phyloP scores from a whole-genome alignment of 2,888 invertebrate genomes.

The Epistrophe eligans region DNA sequence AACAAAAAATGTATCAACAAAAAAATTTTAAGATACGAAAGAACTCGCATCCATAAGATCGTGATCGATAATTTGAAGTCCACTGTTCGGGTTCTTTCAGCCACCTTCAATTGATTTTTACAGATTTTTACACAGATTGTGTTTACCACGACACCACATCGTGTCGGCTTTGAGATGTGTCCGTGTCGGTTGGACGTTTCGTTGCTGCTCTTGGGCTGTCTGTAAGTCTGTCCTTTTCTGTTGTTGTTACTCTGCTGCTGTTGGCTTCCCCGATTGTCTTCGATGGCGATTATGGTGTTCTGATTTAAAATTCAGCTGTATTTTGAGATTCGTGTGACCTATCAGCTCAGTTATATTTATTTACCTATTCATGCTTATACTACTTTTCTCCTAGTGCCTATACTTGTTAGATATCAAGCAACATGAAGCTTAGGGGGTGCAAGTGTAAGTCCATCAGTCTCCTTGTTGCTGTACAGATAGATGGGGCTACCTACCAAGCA shows the following conservation, averaged over 20 bases:
- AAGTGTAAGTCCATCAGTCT: constrained; percentile 51
- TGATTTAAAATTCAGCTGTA: constrained; percentile 61
- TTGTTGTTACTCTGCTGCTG: constrained; percentile 6
- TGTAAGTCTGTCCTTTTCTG: constrained; percentile 32
- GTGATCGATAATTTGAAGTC: constrained; percentile 74
- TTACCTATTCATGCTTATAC: neutral
- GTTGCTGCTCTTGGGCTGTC: constrained; percentile 21
- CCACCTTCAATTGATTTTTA: constrained; percentile 73
- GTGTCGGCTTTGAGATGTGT: constrained; percentile 49
- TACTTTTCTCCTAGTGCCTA: constrained; percentile 12
- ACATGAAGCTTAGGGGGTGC: neutral
- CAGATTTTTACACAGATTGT: constrained; percentile 72
- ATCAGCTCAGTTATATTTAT: constrained; percentile 46
- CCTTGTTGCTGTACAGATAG: constrained; percentile 42
- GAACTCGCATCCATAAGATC: constrained; percentile 57
- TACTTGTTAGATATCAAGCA: constrained; percentile 40
- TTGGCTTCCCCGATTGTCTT: constrained; percentile 22
- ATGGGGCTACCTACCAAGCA: constrained; percentile 59
- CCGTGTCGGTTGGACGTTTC: constrained; percentile 32
- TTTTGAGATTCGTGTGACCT: constrained; percentile 70
- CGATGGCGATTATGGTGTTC: constrained; percentile 58
- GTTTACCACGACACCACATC: constrained; percentile 63
- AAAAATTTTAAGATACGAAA: constrained; percentile 20
- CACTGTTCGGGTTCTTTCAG: constrained; percentile 65
- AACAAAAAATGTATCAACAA: constrained; percentile 1